Evolutionary conservation across 2,888 invertebrate species (phyloP), one percentile per base, ranked within the genome.

Genomic region (Spodoptera littoralis): DNA sequence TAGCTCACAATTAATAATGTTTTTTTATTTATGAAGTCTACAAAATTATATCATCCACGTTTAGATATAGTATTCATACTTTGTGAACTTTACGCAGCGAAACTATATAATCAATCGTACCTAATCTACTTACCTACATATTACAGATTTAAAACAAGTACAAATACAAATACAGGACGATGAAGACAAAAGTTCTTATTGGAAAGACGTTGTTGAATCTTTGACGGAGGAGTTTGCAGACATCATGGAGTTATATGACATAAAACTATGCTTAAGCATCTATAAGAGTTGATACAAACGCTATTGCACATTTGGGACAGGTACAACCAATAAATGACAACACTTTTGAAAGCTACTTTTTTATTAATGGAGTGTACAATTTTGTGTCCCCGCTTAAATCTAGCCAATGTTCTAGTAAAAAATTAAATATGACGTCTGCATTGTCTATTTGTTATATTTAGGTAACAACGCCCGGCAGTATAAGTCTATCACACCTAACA

Each of bases 131-230:
- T 9, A 36, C 36, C 5, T 9, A 36, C 6, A 51, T 64, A 24
- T 87, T 87, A 45, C 83, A 94, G 93, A 86, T 66, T 77, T 94
- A 36, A 88, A 90, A 64, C 86, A 91, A 72, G 46, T 93, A 11
- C 82, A 77, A 55, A 87, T 94, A 58, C 87, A 88, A 79, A 87
- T 94, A 55, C 91, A 93, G 84, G 91, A 91, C 57, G 87, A 89
- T 4, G 76, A 81, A 22, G 45, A 50, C 0, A 87, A 73, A 55
- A 73, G 79, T n/a, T 68, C 76, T 3, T 89, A 89, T 64, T 93
- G 92, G 93, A 65, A 56, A 6, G 65, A 77, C 22, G 81, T 84
- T 5, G 79, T 86, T 0, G 61, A 81, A 24, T 66, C 70, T 1
- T n/a, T 92, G 1, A 83, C 41, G 5, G 79, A 85, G 57, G 85